These are phyloP conservation scores for Tipula lateralis DNA, from an alignment of 2,888 invertebrate species.

Conservation along the genomic window DNA sequence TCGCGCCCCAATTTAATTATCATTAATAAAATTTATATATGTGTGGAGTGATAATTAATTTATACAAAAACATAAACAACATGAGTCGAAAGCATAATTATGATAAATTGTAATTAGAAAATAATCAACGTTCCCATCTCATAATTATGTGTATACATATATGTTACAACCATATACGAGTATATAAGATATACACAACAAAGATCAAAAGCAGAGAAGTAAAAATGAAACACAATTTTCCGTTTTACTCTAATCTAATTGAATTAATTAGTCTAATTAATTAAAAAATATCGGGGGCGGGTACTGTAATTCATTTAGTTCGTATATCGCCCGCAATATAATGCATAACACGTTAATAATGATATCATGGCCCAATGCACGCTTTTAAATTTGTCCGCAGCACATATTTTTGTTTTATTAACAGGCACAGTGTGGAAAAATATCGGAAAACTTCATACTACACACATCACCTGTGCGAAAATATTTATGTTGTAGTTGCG, in stretches of 20 bases:
- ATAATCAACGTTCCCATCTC: not conserved
- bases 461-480: not conserved
- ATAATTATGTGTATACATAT: not conserved
- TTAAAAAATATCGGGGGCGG: not conserved
- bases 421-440: not conserved
- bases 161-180: not conserved
- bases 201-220: not conserved
- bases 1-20: not conserved
- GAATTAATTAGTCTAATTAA: not conserved
- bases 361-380: not conserved
- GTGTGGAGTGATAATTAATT: not conserved
- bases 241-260: not conserved
- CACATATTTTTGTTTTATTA: not conserved
- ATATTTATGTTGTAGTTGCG: not conserved
- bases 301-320: not conserved
- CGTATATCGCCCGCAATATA: not conserved
- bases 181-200: no score
- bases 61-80: not conserved
- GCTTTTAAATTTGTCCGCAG: not conserved
- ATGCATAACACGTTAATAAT: not conserved
- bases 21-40: not conserved
- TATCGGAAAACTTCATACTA: not conserved
- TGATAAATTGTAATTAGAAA: conserved; percentile 11
- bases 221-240: not conserved
- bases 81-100: not conserved